Evolutionary conservation across 2,888 invertebrate species (phyloP).

Genomic region (Dolichopus griseipennis): DNA sequence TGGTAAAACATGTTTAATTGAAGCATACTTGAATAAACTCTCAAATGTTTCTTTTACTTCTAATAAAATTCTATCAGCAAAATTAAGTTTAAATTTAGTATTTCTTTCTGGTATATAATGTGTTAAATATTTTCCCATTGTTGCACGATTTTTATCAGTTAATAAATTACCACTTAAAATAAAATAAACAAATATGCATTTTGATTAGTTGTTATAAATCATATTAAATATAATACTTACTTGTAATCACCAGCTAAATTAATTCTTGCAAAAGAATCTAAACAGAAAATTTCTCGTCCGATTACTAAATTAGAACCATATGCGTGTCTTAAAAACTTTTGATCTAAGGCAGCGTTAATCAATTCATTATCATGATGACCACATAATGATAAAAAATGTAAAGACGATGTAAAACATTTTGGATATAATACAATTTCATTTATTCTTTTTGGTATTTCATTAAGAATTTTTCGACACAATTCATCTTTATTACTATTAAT

Average conservation of each 20-base stretch:
- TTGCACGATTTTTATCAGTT: constrained; percentile 41
- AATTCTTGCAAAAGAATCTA: constrained; percentile 50
- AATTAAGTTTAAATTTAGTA: constrained; percentile 46
- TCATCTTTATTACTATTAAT: constrained; percentile 43
- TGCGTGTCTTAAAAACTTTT: constrained; percentile 49
- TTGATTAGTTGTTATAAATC: background rate
- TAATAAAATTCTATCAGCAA: constrained; percentile 51
- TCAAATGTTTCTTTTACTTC: constrained; percentile 48
- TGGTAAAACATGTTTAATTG: constrained; percentile 54
- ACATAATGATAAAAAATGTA: constrained; percentile 52
- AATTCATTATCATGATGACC: constrained; percentile 52
- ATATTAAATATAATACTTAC: constrained; percentile 30
- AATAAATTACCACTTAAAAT: constrained; percentile 46
- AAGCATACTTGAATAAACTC: constrained; percentile 45
- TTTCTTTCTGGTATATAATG: constrained; percentile 51
- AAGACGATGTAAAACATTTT: constrained; percentile 51
- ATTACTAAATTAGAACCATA: constrained; percentile 46
- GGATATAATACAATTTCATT: constrained; percentile 52
- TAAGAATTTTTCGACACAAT: constrained; percentile 41
- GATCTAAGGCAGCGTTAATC: constrained; percentile 49
- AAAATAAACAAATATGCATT: background rate
- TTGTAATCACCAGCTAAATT: constrained; percentile 38
- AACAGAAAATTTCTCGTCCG: constrained; percentile 53
- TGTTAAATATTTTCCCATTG: constrained; percentile 52
- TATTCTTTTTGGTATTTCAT: constrained; percentile 48